These are phyloP conservation scores for Parazoanthus darwini DNA, from an alignment of 92 coral and sea anemone genomes.

Conservation along the genomic window DNA sequence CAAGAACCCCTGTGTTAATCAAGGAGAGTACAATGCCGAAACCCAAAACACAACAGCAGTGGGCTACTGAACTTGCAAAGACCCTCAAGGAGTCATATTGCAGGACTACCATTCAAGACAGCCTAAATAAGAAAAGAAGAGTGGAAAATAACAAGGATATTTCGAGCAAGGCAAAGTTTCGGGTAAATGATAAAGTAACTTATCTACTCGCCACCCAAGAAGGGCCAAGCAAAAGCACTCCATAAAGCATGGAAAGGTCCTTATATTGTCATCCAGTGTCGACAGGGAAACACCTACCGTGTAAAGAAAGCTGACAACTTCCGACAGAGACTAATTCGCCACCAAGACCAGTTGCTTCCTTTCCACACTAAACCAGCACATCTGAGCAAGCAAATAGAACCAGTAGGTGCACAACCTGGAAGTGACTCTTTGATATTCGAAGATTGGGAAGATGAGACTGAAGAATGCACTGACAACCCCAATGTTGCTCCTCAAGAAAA, in stretches of 20 bases:
- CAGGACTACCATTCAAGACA: conserved; percentile 31
- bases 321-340: conserved; percentile 35
- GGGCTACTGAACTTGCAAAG: conserved; percentile 38
- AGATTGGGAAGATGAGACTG: conserved; percentile 1
- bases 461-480: not conserved
- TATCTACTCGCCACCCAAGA: conserved; percentile 45
- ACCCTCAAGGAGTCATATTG: conserved; percentile 22
- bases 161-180: conserved; percentile 25
- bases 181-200: conserved; percentile 30
- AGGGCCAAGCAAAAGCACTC: conserved; percentile 40
- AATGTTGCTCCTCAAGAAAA: not conserved
- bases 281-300: conserved; percentile 35
- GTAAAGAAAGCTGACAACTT: conserved; percentile 42
- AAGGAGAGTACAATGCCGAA: conserved; percentile 2
- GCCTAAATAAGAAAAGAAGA: conserved; percentile 23
- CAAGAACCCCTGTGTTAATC: conserved; percentile 34
- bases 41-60: conserved; percentile 25
- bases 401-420: not conserved
- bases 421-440: too few relatives aligned
- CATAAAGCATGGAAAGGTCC: conserved; percentile 30
- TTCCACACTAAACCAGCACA: conserved; percentile 25
- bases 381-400: conserved; percentile 31
- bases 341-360: conserved; percentile 39
- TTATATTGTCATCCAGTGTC: conserved; percentile 36
- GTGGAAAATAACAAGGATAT: conserved; percentile 16